Base-by-base conservation (phyloP, 2,797 vertebrate species). In the Aeoliscus strigatus region DNA sequence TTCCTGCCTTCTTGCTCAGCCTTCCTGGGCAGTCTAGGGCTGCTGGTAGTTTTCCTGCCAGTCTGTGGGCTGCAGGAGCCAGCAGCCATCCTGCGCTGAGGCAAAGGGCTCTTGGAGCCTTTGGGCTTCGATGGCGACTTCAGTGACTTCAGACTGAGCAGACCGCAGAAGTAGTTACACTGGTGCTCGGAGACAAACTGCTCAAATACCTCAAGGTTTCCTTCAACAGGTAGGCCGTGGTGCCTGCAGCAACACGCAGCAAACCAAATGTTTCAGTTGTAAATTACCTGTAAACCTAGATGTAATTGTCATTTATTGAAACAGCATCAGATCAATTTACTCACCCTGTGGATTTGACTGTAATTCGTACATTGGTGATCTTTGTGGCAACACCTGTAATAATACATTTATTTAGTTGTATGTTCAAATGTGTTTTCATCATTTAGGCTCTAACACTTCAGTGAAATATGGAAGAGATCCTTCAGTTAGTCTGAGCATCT, bases 281-380 rank as follows among this genome's bases (percentile, higher is more conserved):
- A 4, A 26, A 79, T 95, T n/a, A n/a, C n/a, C n/a, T n/a, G n/a
- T n/a, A n/a, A n/a, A n/a, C n/a, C n/a, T n/a, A n/a, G n/a, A n/a
- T n/a, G n/a, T n/a, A n/a, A n/a, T n/a, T n/a, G n/a, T n/a, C n/a
- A n/a, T n/a, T n/a, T n/a, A n/a, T n/a, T 5, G 26, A 5, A 39
- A 58, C 29, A 27, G 30, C 33, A 38, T 14, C 8, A 46, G 16
- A 27, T 6, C 1, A 30, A n/a, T 35, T 36, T 70, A 93, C 96
- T 82, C 80, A 99, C 96, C 96, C 95, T 80, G 89, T 94, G 21
- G 91, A 86, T 78, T 92, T 98, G 64, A 93, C 96, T 45, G 86
- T 93, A 2, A 97, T 92, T 76, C 75, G 80, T 45, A 99, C 78
- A 0, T 96, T 92, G 7, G 95, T 98, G 62, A 98, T 80, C 82